Evolutionary conservation across 2,797 vertebrate genomes (phyloP).

Genomic region (Spinibarbus caldwelli): DNA sequence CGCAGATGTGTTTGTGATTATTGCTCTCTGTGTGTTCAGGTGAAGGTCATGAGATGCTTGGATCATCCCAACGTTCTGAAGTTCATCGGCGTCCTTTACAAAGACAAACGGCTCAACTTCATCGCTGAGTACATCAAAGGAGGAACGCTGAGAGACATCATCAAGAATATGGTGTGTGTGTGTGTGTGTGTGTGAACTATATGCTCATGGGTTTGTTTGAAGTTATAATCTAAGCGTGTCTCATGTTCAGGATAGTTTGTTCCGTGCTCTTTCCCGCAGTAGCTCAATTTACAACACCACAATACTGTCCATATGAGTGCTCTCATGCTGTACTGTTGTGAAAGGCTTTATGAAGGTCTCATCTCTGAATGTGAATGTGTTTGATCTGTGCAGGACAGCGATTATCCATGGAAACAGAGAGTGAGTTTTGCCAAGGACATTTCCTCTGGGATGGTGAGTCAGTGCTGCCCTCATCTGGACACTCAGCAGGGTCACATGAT

Average conservation of each 20-base stretch:
- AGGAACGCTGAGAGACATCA: constrained; percentile 91
- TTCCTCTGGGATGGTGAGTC: constrained; percentile 92
- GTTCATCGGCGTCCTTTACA: constrained; percentile 98
- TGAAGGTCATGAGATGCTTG: constrained; percentile 97
- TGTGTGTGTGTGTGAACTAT: not conserved
- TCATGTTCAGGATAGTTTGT: not conserved
- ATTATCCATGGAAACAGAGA: constrained; percentile 92
- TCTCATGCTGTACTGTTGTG: not conserved
- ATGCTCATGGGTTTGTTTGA: not conserved
- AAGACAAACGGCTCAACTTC: constrained; percentile 97
- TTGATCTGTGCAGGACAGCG: constrained; percentile 81
- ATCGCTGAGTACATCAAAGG: constrained; percentile 98
- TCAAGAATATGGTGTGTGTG: constrained; percentile 96
- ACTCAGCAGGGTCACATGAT: not conserved
- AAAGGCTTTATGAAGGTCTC: not conserved
- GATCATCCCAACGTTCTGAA: constrained; percentile 96
- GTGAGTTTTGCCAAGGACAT: constrained; percentile 97
- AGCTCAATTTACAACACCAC: too few relatives aligned
- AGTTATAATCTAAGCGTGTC: not conserved
- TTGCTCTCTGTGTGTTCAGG: constrained; percentile 76
- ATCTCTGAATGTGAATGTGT: constrained; percentile 1
- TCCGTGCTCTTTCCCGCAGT: too few relatives aligned
- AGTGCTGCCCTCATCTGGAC: constrained; percentile 1
- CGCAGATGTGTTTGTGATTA: not conserved
- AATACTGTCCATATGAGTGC: not conserved